phyloP scores from a whole-genome alignment of 2,113 vertebrate genomes.

The Hirundichthys speculiger region DNA sequence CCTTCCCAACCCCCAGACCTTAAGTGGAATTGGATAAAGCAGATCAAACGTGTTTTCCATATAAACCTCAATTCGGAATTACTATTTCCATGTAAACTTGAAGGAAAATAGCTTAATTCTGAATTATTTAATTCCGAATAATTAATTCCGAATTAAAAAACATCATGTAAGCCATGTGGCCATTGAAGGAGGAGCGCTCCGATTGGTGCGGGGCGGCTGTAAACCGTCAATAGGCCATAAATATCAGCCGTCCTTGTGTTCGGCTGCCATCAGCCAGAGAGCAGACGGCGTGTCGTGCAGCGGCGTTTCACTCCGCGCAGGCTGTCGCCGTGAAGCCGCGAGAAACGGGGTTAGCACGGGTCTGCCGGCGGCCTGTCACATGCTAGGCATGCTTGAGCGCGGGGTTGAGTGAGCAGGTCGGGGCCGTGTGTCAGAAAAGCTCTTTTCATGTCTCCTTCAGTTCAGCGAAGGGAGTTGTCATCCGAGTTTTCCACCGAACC shows the following conservation, averaged over 20 bases:
- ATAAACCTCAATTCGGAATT: too few species aligned
- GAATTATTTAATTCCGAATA: too few species aligned
- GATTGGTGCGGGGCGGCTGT: slow-evolving; percentile 34
- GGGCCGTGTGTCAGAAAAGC: slow-evolving; percentile 47
- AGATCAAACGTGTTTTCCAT: too few species aligned
- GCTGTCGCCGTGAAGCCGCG: slow-evolving; percentile 9
- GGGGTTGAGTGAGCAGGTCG: slow-evolving; percentile 41
- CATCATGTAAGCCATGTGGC: too few species aligned
- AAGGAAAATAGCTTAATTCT: too few species aligned
- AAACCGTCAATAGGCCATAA: slow-evolving; percentile 62
- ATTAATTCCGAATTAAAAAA: too few species aligned
- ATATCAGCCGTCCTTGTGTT: slow-evolving; percentile 42
- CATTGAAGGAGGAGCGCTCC: slow-evolving; percentile 52
- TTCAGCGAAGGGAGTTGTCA: slow-evolving; percentile 33
- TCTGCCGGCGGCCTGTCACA: slow-evolving; percentile 16
- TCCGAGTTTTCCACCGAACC: slow-evolving; percentile 36
- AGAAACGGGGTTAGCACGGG: slow-evolving; percentile 31
- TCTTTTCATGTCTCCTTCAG: slow-evolving; percentile 35
- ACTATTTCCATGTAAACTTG: too few species aligned
- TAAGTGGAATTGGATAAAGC: too few species aligned
- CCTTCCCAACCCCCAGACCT: too few species aligned
- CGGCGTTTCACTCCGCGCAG: slow-evolving; percentile 2
- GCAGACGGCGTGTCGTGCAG: slow-evolving; percentile 11
- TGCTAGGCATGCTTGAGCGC: slow-evolving; percentile 29
- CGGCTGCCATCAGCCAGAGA: slow-evolving; percentile 24